phyloP scores from a whole-genome alignment of 2,113 vertebrate genomes.

The Crotalus helleri region DNA sequence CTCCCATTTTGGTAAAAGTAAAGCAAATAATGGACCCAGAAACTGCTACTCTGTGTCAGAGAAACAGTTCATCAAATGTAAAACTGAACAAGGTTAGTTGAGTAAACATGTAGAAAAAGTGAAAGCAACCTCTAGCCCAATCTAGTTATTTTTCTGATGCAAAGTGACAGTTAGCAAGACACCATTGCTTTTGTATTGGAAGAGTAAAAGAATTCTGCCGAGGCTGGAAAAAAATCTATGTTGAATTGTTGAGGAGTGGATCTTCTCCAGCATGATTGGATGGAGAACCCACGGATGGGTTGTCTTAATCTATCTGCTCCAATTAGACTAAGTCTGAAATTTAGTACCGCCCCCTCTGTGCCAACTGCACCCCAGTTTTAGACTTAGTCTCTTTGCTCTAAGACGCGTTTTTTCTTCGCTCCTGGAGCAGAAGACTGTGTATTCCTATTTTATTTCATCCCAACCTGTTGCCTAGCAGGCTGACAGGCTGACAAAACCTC shows the following conservation, averaged over 20 bases:
- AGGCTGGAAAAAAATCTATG: not conserved
- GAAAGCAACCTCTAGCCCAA: not conserved
- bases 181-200: not conserved
- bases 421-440: too few relatives aligned
- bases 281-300: too few relatives aligned
- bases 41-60: slow-evolving; percentile 15
- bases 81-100: slow-evolving; percentile 8
- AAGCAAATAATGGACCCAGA: slow-evolving; percentile 34
- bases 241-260: not conserved
- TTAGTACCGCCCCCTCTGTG: too few relatives aligned
- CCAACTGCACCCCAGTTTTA: too few relatives aligned
- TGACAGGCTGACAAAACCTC: too few relatives aligned
- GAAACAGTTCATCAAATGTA: slow-evolving; percentile 10
- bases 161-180: not conserved
- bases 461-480: too few relatives aligned
- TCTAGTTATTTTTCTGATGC: not conserved
- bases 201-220: not conserved
- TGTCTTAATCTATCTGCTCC: too few relatives aligned
- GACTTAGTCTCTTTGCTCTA: too few relatives aligned
- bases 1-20: slow-evolving; percentile 36
- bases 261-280: not conserved
- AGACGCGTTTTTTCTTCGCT: too few relatives aligned
- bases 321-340: too few relatives aligned
- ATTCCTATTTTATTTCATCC: too few relatives aligned
- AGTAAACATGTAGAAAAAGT: not conserved